Evolutionary conservation across 2,113 vertebrate species (phyloP), one percentile per base, ranked within the genome.

Genomic region (Leptocoma aspasia): DNA sequence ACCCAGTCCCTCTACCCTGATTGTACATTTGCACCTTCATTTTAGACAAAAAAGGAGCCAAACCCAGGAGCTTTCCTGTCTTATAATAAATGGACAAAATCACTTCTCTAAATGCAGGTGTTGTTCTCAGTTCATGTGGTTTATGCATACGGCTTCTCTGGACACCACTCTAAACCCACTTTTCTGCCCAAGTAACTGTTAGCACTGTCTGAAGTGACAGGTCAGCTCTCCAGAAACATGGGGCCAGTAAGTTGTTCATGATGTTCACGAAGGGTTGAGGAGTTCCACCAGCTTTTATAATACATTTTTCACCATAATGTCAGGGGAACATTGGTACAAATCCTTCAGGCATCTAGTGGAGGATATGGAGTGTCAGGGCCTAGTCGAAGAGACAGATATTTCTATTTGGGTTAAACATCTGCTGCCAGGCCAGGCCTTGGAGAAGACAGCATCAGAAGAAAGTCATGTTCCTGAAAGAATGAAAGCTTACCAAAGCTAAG

Each of bases 131-230:
- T 44, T 52, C 14, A 23, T 28, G 9, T 35, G 10, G 22, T 71
- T 65, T 64, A 79, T 0, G 1, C 6, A 68, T 7, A 7, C 0
- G 0, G 24, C 33, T 37, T 44, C 61, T 65, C 59, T 44, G 16
- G 59, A 60, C 10, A 14, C 14, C 30, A 23, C 30, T 52, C 35
- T 5, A 26, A 54, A 56, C 30, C 7, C 27, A 73, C 4, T 31
- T 65, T 72, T 72, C 56, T 65, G n/a, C 42, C 15, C 24, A 70
- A 54, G 15, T 17, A 39, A 52, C 12, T 18, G 4, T 19, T 21
- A 60, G 50, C 26, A 42, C 45, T 37, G 42, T 10, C 72, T 45
- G 19, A 84, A 92, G 24, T 31, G 44, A 84, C 21, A 56, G 17
- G 21, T 44, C 26, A 84, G 5, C 31, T 35, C 30, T 65, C 26